Base-by-base conservation (phyloP, 1,140 invertebrate species). In the Zaprionus davidi region DNA sequence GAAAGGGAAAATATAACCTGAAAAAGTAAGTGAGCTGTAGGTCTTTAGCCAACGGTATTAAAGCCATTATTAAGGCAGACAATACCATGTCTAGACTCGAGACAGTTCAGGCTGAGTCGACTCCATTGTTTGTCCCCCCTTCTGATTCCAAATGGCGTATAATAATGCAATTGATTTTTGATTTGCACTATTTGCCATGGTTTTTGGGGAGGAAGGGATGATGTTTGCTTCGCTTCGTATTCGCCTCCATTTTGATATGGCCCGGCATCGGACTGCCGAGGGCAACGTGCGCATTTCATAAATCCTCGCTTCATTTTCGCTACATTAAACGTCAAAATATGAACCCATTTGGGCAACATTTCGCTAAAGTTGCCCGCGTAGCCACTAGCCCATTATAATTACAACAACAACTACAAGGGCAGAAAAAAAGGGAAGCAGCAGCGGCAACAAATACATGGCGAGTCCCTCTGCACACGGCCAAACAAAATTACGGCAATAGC, bases 301-400 rank as follows among this genome's bases (percentile, higher is more conserved):
- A 90, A 90, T 90, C 85, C 71, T 76, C 55, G 79, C 85, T 90
- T 90, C 86, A 90, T 90, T 90, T 90, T 90, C 86, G 85, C 86
- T 90, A 90, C 85, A 90, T 90, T 90, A 82, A 90, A 90, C 85
- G 86, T 82, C 86, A 80, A 90, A 90, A 90, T 90, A 90, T 90
- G 86, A 90, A 90, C 85, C 85, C 86, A 90, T 90, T 90, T 90
- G 76, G 70, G 82, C 80, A 90, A 82, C 86, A 85, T 90, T 88
- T 84, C 76, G 46, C 57, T 69, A 59, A 69, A 68, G 76, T 22
- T 71, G 38, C 72, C 53, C 7, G 59, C 57, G 70, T 24, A 67
- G 78, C 65, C 71, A 84, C 85, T 90, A 79, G 84, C 56, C 84
- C 85, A 85, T 88, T 88, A 90, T 76, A 82, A 79, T 82, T 79